phyloP scores from a whole-genome alignment of 2,113 vertebrate species.

The Excalfactoria chinensis region DNA sequence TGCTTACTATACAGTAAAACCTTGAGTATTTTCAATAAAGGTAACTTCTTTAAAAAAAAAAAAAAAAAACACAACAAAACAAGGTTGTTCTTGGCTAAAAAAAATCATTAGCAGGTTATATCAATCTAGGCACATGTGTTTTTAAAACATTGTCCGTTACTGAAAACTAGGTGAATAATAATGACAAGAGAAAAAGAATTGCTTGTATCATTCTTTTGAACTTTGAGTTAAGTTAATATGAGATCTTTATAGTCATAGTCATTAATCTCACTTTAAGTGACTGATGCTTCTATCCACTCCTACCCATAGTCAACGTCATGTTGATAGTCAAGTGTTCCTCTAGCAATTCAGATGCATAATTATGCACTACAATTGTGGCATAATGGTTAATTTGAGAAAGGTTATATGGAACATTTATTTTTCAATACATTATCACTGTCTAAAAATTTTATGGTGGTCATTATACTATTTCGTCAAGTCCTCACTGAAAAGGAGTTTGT shows the following conservation, averaged over 20 bases:
- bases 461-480: background rate
- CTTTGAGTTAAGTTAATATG: constrained; percentile 17
- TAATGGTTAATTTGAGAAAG: background rate
- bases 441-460: background rate
- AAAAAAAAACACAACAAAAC: no score
- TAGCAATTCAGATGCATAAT: background rate
- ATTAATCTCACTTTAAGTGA: background rate
- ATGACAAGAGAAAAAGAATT: background rate
- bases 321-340: background rate
- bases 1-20: background rate
- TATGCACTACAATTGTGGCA: background rate
- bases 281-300: background rate
- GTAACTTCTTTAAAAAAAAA: background rate
- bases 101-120: background rate
- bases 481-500: background rate
- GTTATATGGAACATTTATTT: background rate
- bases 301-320: background rate
- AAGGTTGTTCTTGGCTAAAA: background rate
- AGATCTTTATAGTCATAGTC: background rate
- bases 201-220: background rate
- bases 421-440: background rate
- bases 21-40: background rate
- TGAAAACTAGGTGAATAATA: background rate
- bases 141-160: background rate
- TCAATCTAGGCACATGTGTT: background rate